Evolutionary conservation across 2,797 vertebrate species (phyloP), one percentile per base, ranked within the genome.

Genomic region (Clarias fuscus): DNA sequence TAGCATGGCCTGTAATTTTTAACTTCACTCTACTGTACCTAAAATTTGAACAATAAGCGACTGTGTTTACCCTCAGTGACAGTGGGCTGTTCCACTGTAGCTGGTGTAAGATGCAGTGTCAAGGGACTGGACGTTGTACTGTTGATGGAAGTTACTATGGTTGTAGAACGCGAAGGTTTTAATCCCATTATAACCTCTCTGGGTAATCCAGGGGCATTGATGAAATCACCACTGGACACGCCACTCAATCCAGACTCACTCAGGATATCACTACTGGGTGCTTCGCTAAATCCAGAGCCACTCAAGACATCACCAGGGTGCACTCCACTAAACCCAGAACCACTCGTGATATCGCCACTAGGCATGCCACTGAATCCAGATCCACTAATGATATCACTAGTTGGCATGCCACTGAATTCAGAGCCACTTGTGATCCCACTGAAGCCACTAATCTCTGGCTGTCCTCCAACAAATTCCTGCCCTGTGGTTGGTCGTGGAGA

Each of bases 61-160:
- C 1, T 75, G 30, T 27, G 33, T 82, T 88, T 96, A 99, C 97
- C 96, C 94, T 95, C 88, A 70, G 88, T 89, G 7, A 92, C 77
- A 58, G 85, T 70, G 27, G 94, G 94, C 79, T 90, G 80, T 87
- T 93, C 89, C 84, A 93, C 88, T 24, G 90, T 90, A 73, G 90
- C 78, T 82, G 94, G 93, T 5, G 90, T 91, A 43, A 67, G 87
- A 8, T 93, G 72, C 15, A 89, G 89, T 75, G 93, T 56, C 6
- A 93, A 90, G 0, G 94, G 91, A 48, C 88, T 73, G 58, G 85
- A n/a, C 82, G 37, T 40, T 56, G 53, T 56, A 56, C 53, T 56
- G 53, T 56, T 56, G 53, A 56, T 56, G n/a, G 58, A 61, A 15
- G 48, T 30, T 84, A 84, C 77, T 71, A 59, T 81, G 24, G 43